Evolutionary conservation across 2,888 invertebrate genomes (phyloP), one percentile per base, ranked within the genome.

Genomic region (Selenia dentaria): DNA sequence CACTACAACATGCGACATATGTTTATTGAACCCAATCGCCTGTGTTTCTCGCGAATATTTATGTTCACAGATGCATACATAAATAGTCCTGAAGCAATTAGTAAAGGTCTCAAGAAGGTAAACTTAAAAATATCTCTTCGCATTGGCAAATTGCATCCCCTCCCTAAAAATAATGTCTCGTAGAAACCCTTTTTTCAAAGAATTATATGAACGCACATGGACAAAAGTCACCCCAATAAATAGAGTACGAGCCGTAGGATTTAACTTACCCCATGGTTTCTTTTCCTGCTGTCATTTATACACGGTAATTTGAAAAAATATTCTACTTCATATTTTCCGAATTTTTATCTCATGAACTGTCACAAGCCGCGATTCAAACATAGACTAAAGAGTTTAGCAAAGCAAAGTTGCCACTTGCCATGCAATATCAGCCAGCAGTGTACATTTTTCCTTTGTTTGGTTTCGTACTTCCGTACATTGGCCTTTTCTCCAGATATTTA

Each of bases 231-330:
- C 22, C 44, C n/a, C 37, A 62, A 48, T 49, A 54, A 47, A 59
- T 62, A 22, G 27, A 26, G 6, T 5, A 47, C 41, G 46, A 25
- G 54, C 41, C 43, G 12, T 12, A 39, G 5, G 10, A 62, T 47
- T 43, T 34, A 70, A 92, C 93, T 93, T 83, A 95, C 95, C 95
- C 95, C 95, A 95, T 95, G 67, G 93, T 93, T 91, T 95, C 95
- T 91, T 94, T 95, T 91, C 95, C 95, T 84, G 93, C 94, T 92
- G 95, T 95, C 95, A 95, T 95, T 92, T 92, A 92, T 84, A 86
- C 79, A 80, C 80, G 74, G 74, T 83, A 82, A 77, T 76, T 75
- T 72, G 59, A 50, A 67, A 80, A 82, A 83, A 74, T 75, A 70
- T 57, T 78, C 70, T 70, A 79, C 71, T 74, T 79, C 83, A 83